phyloP scores from a whole-genome alignment of 2,888 invertebrate genomes.

The Boloria selene region DNA sequence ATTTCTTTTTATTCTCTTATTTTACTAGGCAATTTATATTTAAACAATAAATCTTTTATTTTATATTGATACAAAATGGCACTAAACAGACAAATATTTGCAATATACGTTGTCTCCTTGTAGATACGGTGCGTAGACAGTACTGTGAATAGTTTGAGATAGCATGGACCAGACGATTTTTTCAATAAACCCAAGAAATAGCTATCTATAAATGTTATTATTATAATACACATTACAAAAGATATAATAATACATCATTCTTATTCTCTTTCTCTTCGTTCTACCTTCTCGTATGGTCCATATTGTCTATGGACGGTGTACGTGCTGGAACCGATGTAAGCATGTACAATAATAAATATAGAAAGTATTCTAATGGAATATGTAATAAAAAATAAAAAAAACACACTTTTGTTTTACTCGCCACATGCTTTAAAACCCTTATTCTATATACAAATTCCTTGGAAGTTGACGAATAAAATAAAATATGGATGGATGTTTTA shows the following conservation, averaged over 20 bases:
- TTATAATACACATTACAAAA: background rate
- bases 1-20: background rate
- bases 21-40: conserved; percentile 9
- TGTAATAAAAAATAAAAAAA: conserved; percentile 75
- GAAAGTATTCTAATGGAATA: conserved; percentile 82
- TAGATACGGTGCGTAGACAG: conserved; percentile 69
- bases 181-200: conserved; percentile 8
- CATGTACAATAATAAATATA: conserved; percentile 77
- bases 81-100: conserved; percentile 11
- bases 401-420: conserved; percentile 24
- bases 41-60: background rate
- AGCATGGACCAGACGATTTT: conserved; percentile 34
- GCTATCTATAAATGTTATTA: no score
- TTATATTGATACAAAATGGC: conserved; percentile 1
- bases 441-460: no score
- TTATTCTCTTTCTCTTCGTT: conserved; percentile 3
- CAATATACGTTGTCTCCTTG: conserved; percentile 42
- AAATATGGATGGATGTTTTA: no score
- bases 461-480: no score
- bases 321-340: conserved; percentile 62
- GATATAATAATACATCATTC: conserved; percentile 11
- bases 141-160: conserved; percentile 54
- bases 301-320: conserved; percentile 41
- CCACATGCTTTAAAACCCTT: no score
- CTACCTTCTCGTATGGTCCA: conserved; percentile 6